A percentile compares a stretch with the other conserved stretches of the same genome.
phyloP scores from a whole-genome alignment of 2,888 invertebrate genomes.

The Colostygia pectinataria region DNA sequence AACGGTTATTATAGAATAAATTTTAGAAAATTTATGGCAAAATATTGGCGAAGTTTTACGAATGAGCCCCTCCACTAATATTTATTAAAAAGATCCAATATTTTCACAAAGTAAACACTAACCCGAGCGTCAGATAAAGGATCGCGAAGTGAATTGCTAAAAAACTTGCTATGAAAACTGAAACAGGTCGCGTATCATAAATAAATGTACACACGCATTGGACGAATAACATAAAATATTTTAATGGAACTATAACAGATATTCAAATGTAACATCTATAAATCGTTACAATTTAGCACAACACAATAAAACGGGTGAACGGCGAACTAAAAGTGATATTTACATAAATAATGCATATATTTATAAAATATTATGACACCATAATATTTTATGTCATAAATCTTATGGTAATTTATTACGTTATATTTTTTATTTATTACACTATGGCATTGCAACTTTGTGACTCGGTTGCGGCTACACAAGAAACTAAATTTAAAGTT shows the following conservation, averaged over 20 bases:
- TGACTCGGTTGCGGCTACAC: conserved; percentile 67
- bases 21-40: conserved; percentile 72
- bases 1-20: conserved; percentile 61
- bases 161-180: conserved; percentile 42
- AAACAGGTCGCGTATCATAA: conserved; percentile 27
- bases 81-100: conserved; percentile 62
- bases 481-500: conserved; percentile 14
- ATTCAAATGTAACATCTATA: conserved; percentile 23
- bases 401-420: conserved; percentile 62
- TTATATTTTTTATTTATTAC: conserved; percentile 49
- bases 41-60: conserved; percentile 76
- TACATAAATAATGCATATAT: conserved; percentile 70
- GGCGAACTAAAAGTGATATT: conserved; percentile 60
- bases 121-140: background rate
- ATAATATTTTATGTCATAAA: conserved; percentile 38
- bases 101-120: conserved; percentile 47
- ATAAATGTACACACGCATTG: conserved; percentile 39
- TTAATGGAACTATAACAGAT: conserved; percentile 39
- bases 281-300: conserved; percentile 29
- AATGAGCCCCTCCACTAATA: conserved; percentile 61
- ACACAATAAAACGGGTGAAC: conserved; percentile 33
- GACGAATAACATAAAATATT: conserved; percentile 42
- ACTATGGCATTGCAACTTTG: conserved; percentile 78
- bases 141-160: background rate
- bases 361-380: conserved; percentile 63